Evolutionary conservation across 2,113 vertebrate species (phyloP), one percentile per base, ranked within the genome.

Genomic region (Pseudorectes ferrugineus): DNA sequence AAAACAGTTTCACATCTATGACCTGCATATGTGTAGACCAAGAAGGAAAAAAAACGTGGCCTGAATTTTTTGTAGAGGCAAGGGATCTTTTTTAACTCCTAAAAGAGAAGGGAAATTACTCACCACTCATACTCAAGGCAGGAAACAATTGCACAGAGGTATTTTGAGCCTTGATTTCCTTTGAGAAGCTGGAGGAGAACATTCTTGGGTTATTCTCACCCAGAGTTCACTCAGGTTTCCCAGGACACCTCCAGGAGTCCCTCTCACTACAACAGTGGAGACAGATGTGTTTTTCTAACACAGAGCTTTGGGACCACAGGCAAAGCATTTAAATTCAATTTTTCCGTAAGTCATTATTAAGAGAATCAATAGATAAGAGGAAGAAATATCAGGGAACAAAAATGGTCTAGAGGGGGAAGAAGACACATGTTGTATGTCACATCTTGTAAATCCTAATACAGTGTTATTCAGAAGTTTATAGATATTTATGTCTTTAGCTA

Each of bases 21-120:
- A 83, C 45, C 19, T 90, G 89, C 45, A 85, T 6, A 36, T 76
- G 5, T 18, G 6, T 29, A 21, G 40, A 12, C 4, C 29, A 82
- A 82, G 35, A 68, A 31, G 4, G 4, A 11, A 33, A 46, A 31
- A 42, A 5, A 15, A 29, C 0, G 0, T n/a, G 18, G 6, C 29
- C 25, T 72, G 29, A 85, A 35, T 59, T 36, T 75, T 89, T 57
- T 65, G 17, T 36, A 49, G 28, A 12, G 33, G 3, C 72, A 75
- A 24, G 3, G 5, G 6, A 24, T 45, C 2, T 19, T 54, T 82
- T 55, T 59, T 33, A 75, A 52, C 59, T 24, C 45, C 48, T 72
- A 9, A 71, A 91, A 73, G 43, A 46, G 4, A 14, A 82, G 31
- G 12, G 28, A 82, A 57, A 88, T 40, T 1, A 8, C 3, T 91